These are phyloP conservation scores for Nomia melanderi DNA, from an alignment of 1,140 invertebrate species.

Conservation along the genomic window DNA sequence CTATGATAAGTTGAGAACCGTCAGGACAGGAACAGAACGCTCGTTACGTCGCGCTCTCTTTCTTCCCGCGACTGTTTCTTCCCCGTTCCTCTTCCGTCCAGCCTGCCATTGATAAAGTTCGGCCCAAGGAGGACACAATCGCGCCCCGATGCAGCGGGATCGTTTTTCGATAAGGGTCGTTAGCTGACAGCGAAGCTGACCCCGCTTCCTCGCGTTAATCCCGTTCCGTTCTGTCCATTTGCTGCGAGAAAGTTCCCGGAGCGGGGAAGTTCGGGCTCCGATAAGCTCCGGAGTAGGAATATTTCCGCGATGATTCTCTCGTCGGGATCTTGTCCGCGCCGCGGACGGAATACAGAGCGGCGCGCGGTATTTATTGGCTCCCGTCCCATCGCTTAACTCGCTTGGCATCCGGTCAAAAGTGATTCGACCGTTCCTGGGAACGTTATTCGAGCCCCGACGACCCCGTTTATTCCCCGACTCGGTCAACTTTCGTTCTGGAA, in stretches of 20 bases:
- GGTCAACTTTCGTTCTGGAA: no score
- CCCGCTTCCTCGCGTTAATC: not conserved
- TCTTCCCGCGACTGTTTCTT: not conserved
- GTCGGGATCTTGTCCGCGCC: not conserved
- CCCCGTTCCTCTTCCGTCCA: no score
- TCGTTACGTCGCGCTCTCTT: not conserved
- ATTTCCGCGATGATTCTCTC: not conserved
- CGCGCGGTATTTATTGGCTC: slow-evolving; percentile 38
- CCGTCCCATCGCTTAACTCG: slow-evolving; percentile 39
- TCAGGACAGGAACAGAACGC: no score
- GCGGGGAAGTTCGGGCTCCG: slow-evolving; percentile 5
- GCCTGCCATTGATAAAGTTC: slow-evolving; percentile 12
- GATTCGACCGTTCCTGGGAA: slow-evolving; percentile 23
- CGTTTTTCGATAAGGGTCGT: slow-evolving; percentile 32
- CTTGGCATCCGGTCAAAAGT: slow-evolving; percentile 43
- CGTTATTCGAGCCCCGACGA: slow-evolving; percentile 10
- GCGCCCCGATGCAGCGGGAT: slow-evolving; percentile 16
- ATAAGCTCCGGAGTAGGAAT: not conserved
- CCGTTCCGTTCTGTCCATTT: not conserved
- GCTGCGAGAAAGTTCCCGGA: not conserved
- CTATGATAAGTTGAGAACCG: no score
- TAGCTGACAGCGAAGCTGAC: not conserved
- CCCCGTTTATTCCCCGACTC: not conserved
- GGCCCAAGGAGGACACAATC: slow-evolving; percentile 17
- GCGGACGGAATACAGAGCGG: not conserved